These are phyloP conservation scores for Ariolimax columbianus DNA, from an alignment of 2,888 invertebrate species.

Conservation along the genomic window DNA sequence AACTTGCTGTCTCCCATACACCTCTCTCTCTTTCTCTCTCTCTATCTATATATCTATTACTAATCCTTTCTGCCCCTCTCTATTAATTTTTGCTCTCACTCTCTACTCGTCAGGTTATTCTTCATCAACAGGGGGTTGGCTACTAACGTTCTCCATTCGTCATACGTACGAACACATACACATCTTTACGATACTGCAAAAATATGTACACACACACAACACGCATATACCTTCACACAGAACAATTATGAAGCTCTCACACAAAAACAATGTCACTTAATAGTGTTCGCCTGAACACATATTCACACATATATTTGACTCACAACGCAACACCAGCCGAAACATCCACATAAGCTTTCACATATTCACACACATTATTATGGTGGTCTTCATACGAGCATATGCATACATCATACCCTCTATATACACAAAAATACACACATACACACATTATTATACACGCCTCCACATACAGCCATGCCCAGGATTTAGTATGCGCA, in stretches of 20 bases:
- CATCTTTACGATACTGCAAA: background rate
- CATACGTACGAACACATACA: background rate
- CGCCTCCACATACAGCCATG: background rate
- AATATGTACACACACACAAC: background rate
- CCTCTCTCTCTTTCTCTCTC: conserved; percentile 25
- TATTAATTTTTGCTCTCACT: too few relatives aligned
- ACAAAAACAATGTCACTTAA: background rate
- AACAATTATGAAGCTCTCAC: background rate
- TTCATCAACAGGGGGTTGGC: background rate
- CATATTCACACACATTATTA: background rate
- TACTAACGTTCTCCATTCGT: background rate
- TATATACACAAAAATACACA: background rate
- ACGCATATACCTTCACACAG: background rate
- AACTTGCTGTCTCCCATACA: conserved; percentile 13
- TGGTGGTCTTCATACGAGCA: too few relatives aligned
- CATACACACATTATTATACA: background rate
- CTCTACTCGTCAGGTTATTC: too few relatives aligned
- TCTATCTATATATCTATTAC: conserved; percentile 6
- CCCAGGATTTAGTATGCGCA: too few relatives aligned
- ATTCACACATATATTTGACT: background rate
- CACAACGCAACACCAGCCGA: background rate
- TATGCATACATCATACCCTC: too few relatives aligned
- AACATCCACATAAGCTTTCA: background rate
- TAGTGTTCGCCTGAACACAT: too few relatives aligned
- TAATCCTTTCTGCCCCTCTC: background rate